Evolutionary conservation across 2,797 vertebrate genomes (phyloP).

Genomic region (Melanotaenia maccullochi): DNA sequence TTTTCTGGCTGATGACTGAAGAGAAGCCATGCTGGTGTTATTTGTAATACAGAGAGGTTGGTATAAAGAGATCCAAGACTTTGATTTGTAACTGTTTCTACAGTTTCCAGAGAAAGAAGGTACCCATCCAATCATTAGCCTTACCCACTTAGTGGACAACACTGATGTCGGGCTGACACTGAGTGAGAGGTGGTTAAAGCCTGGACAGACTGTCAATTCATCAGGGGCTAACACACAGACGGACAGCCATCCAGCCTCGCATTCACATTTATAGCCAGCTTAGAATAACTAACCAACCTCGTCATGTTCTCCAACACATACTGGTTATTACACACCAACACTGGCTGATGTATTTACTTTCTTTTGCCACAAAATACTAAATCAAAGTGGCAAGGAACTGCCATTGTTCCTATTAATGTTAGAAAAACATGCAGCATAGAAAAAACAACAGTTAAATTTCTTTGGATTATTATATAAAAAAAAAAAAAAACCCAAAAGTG

Average conservation of each 20-base stretch:
- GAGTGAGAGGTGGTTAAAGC: slow-evolving; percentile 2
- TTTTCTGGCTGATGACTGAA: slow-evolving; percentile 51
- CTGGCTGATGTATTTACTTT: background rate
- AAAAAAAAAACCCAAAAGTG: background rate
- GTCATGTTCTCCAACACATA: background rate
- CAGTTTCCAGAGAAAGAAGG: background rate
- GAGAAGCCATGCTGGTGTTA: slow-evolving; percentile 29
- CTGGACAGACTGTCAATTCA: background rate
- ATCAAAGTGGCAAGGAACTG: background rate
- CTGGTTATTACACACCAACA: background rate
- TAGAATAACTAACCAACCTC: background rate
- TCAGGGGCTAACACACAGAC: background rate
- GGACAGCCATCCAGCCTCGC: background rate
- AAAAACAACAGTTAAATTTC: too few species aligned
- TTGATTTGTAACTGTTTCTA: slow-evolving; percentile 29
- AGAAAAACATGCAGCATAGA: too few species aligned
- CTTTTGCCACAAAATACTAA: background rate
- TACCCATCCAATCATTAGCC: background rate
- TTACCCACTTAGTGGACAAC: background rate
- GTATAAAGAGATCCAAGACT: slow-evolving; percentile 25
- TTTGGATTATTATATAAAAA: too few species aligned
- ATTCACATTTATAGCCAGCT: background rate
- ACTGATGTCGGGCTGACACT: background rate
- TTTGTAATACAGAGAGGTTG: slow-evolving; percentile 28
- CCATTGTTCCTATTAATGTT: background rate